Evolutionary conservation across 2,113 vertebrate genomes (phyloP).

Genomic region (Nettapus auritus): DNA sequence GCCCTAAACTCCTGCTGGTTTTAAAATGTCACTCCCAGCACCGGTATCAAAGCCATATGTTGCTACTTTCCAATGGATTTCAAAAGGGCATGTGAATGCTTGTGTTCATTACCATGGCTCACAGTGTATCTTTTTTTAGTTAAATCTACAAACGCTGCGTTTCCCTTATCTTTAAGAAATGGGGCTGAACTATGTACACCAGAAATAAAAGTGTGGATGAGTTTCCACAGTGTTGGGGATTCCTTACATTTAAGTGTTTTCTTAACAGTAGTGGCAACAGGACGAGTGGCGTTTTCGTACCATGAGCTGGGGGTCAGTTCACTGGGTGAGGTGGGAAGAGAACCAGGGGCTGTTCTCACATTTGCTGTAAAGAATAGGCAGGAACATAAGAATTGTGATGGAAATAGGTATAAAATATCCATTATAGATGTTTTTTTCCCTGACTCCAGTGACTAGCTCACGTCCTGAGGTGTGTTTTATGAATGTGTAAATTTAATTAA

Average conservation of each 20-base stretch:
- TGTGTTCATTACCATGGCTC: background rate
- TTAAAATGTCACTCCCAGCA: background rate
- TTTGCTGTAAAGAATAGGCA: background rate
- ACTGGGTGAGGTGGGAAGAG: background rate
- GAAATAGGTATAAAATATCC: background rate
- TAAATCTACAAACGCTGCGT: background rate
- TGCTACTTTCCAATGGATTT: background rate
- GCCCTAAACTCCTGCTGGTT: background rate
- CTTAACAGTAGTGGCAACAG: background rate
- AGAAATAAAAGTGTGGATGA: background rate
- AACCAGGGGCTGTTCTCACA: background rate
- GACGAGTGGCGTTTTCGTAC: background rate
- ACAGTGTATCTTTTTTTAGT: background rate
- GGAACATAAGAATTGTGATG: background rate
- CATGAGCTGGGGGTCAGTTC: background rate
- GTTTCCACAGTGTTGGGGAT: background rate
- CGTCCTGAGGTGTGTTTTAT: background rate
- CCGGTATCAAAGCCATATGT: background rate
- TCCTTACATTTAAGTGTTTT: background rate
- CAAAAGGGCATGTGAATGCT: background rate
- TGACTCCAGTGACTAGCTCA: background rate
- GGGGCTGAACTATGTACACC: rapidly evolving
- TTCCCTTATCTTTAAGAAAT: background rate
- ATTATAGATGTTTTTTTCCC: background rate
- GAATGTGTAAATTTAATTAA: background rate